Conservation (phyloP, 2,797 vertebrate genomes). For the Hozukius guyotensis region DNA sequence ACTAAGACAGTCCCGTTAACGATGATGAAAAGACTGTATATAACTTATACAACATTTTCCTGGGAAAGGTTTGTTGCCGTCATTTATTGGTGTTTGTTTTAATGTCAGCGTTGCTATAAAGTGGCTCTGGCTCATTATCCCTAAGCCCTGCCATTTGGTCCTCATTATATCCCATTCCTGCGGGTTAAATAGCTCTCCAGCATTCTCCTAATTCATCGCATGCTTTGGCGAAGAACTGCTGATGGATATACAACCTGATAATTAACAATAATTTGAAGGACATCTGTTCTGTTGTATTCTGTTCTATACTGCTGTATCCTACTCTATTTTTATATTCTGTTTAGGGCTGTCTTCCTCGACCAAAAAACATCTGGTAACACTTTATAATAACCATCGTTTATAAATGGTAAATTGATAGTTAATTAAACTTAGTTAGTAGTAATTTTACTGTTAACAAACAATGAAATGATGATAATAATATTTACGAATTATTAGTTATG, state of each 20-base stretch:
- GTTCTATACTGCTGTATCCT: background rate
- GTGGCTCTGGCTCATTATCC: conserved; percentile 63
- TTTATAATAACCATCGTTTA: too few relatives aligned
- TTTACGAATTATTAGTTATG: too few relatives aligned
- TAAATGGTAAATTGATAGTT: too few relatives aligned
- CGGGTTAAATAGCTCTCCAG: conserved; percentile 48
- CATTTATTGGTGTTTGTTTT: conserved; percentile 65
- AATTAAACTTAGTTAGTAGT: too few relatives aligned
- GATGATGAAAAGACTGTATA: conserved; percentile 12
- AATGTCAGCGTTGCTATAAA: conserved; percentile 65
- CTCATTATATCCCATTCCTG: conserved; percentile 68
- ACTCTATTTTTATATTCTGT: too few relatives aligned
- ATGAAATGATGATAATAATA: too few relatives aligned
- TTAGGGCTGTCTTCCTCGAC: too few relatives aligned
- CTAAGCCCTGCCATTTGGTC: conserved; percentile 64
- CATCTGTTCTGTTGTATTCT: background rate
- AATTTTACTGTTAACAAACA: too few relatives aligned
- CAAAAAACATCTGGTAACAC: too few relatives aligned
- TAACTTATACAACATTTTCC: conserved; percentile 14
- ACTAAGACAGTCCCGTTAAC: background rate
- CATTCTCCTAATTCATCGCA: conserved; percentile 42
- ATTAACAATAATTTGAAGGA: conserved; percentile 28
- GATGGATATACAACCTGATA: conserved; percentile 29
- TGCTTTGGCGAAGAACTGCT: conserved; percentile 36
- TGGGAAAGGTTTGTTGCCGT: conserved; percentile 44